phyloP scores from a whole-genome alignment of 2,888 invertebrate species.

The Tillus elongatus region DNA sequence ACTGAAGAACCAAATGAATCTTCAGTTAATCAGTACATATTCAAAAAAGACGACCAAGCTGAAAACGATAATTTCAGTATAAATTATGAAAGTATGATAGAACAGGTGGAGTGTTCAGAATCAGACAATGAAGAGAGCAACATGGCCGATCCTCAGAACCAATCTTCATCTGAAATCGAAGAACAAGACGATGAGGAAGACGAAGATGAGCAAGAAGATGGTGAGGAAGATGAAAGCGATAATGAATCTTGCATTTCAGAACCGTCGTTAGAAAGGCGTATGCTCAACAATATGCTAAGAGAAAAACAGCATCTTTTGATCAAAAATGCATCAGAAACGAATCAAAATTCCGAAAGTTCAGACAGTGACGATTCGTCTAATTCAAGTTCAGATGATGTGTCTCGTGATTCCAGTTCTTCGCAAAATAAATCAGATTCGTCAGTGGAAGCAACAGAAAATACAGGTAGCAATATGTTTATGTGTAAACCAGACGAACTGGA shows the following conservation, averaged over 20 bases:
- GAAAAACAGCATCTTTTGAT: slow-evolving; percentile 17
- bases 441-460: slow-evolving; percentile 13
- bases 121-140: slow-evolving; percentile 16
- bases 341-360: not conserved
- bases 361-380: slow-evolving; percentile 8
- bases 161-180: slow-evolving; percentile 15
- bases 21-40: not conserved
- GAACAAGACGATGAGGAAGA: slow-evolving; percentile 14
- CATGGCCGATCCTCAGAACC: not conserved
- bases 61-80: too few relatives aligned
- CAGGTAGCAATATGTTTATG: slow-evolving; percentile 17
- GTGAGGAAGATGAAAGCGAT: slow-evolving; percentile 21
- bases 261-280: slow-evolving; percentile 22
- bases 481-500: slow-evolving; percentile 35
- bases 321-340: slow-evolving; percentile 3
- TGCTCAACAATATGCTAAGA: slow-evolving; percentile 21
- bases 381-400: slow-evolving; percentile 5
- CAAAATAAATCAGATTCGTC: slow-evolving; percentile 2
- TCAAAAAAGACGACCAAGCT: slow-evolving; percentile 20
- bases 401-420: slow-evolving; percentile 14
- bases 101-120: slow-evolving; percentile 31
- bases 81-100: slow-evolving; percentile 37
- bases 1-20: slow-evolving; percentile 17
- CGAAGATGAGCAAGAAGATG: slow-evolving; percentile 19
- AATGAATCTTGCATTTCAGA: slow-evolving; percentile 15